Evolutionary conservation across 2,113 vertebrate species (phyloP).

Genomic region (Macaca mulatta): DNA sequence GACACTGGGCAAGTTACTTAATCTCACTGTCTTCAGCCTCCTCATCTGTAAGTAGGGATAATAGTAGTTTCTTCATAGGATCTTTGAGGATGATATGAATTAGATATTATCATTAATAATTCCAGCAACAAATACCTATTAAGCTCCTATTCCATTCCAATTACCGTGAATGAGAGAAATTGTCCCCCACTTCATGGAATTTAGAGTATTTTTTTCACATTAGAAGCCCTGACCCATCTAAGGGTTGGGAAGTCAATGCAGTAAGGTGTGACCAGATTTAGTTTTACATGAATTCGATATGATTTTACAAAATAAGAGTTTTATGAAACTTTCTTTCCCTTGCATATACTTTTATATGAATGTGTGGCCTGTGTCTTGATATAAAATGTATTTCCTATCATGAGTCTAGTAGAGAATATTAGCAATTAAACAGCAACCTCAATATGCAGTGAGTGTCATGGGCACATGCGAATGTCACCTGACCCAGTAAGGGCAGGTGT

Average conservation of each 20-base stretch:
- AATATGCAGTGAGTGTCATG: background rate
- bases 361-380: background rate
- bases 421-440: background rate
- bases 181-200: background rate
- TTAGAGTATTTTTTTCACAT: background rate
- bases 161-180: background rate
- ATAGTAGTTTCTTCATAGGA: background rate
- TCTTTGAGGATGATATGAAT: background rate
- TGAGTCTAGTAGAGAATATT: background rate
- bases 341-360: background rate
- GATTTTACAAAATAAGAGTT: conserved; percentile 21
- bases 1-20: background rate
- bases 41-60: background rate
- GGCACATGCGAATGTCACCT: background rate
- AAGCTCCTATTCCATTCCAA: background rate
- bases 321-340: background rate
- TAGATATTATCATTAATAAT: background rate
- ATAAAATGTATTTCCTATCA: background rate
- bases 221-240: background rate
- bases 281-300: conserved; percentile 4
- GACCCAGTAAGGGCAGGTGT: background rate
- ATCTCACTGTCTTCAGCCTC: background rate
- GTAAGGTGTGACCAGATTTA: background rate
- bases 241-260: background rate
- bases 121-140: background rate